Percentiles rank a stretch among this genome's conserved stretches.
These are phyloP conservation scores for Tauraco hartlaubi DNA, from an alignment of 2,797 vertebrate genomes.

Conservation along the genomic window DNA sequence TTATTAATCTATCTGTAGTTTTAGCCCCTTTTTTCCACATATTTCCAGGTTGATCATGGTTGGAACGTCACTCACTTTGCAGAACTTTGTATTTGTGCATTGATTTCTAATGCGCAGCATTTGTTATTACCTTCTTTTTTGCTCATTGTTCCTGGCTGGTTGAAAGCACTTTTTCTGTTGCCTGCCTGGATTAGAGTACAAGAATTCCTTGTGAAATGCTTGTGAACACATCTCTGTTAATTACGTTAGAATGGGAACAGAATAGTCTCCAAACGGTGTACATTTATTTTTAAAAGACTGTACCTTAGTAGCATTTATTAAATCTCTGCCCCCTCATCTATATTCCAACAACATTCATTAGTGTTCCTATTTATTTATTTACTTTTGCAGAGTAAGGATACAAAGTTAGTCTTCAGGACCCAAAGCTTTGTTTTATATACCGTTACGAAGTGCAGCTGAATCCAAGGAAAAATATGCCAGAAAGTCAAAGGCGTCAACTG, in stretches of 20 bases:
- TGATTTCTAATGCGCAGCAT: neutral
- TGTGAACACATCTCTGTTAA: neutral
- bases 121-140: neutral
- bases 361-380: constrained; percentile 7
- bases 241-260: neutral
- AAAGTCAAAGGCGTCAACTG: neutral
- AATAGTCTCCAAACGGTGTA: neutral
- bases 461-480: neutral
- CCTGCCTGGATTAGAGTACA: neutral
- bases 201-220: neutral
- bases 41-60: neutral
- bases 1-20: neutral
- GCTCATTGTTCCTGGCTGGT: neutral
- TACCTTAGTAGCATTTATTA: neutral
- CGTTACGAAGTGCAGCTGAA: neutral
- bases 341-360: neutral
- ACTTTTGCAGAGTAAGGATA: neutral
- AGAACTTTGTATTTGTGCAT: neutral
- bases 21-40: neutral
- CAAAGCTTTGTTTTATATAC: constrained; percentile 5
- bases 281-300: constrained; percentile 23
- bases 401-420: neutral
- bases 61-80: neutral
- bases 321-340: neutral
- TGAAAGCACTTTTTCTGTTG: neutral